Base-by-base conservation (phyloP, 2,113 vertebrate species). In the Butorides virescens region DNA sequence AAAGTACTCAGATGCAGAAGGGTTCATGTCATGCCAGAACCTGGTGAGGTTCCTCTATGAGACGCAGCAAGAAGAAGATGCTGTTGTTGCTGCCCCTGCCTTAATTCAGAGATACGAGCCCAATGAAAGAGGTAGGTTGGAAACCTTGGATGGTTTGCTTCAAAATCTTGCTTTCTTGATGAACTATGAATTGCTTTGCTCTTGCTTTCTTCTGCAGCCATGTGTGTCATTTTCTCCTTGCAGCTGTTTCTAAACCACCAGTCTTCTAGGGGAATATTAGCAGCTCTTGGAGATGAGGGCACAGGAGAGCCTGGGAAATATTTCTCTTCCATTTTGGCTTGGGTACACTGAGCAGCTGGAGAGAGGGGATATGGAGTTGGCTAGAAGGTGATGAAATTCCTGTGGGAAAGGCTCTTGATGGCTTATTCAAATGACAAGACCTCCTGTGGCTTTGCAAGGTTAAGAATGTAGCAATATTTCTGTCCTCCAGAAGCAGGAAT, bases 31-130 rank as follows among this genome's bases (percentile, higher is more conserved):
- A 1, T 65, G 96, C 68, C 96, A 90, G 10, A 98, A 99, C 70
- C 90, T 99, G 44, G 97, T 98, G 32, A 95, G 79, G 10, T 99
- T 99, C 93, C 97, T 99, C 55, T 89, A 95, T 88, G 97, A 97
- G 3, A 97, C 98, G 18, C 99, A 99, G 95, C 96, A 95, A 63
- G 99, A 99, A 79, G 99, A 99, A 92, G 82, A 87, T 2, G 98
- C 77, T 7, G 93, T 98, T n/a, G 72, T 97, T 21, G 97, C 99
- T 19, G 98, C 98, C 0, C 70, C 97, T 29, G 97, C 97, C 58
- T 97, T 99, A 82, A 99, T 99, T n/a, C 97, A 99, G 80, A 98
- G 97, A 97, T 99, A 99, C 0, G 99, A 99, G 66, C 97, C 98
- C 80, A 99, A 98, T 1, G 97, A 97, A 80, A 97, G 95, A 89